Base-by-base conservation (phyloP, 1,140 invertebrate genomes). In the Drosophila seguyi region DNA sequence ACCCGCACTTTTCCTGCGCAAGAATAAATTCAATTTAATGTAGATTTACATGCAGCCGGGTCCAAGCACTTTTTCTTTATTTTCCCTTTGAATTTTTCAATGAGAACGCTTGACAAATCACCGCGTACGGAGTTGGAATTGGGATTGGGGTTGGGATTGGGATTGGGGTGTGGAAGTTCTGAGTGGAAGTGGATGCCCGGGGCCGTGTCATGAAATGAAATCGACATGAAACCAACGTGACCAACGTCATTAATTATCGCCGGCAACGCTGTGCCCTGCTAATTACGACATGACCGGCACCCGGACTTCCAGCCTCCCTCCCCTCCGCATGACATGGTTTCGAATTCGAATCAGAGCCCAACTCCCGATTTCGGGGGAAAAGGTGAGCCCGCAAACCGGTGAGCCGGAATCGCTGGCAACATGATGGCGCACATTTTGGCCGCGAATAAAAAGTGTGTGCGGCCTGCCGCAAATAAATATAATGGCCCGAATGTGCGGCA, bases 181-280 rank as follows among this genome's bases (percentile, higher is more conserved):
- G n/a, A 42, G 38, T 27, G 16, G 39, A 14, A 14, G 69, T 38
- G 42, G 38, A 34, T 81, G 85, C 74, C 34, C 20, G 52, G 34
- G 81, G 85, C 85, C 48, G 81, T 81, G 86, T 85, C 85, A 78
- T 88, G 85, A 90, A 88, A 88, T 90, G 85, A 90, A 90, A 90
- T 90, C 86, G 85, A 90, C 85, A 90, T 90, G 78, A 90, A 90
- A 90, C 85, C 85, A 90, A 90, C 81, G 85, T 90, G 85, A 90
- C 85, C 85, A 90, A 90, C 75, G 86, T 90, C 85, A 90, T 90
- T 90, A 90, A 90, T 90, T 90, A 90, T 90, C 85, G 86, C 85
- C 85, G 75, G 78, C 77, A 85, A 81, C 65, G 66, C 73, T 68
- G 76, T 71, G 81, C 80, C 47, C 77, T 78, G 84, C 84, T 88